Conservation (phyloP, 2,888 invertebrate species). For the Keiferia lycopersicella region DNA sequence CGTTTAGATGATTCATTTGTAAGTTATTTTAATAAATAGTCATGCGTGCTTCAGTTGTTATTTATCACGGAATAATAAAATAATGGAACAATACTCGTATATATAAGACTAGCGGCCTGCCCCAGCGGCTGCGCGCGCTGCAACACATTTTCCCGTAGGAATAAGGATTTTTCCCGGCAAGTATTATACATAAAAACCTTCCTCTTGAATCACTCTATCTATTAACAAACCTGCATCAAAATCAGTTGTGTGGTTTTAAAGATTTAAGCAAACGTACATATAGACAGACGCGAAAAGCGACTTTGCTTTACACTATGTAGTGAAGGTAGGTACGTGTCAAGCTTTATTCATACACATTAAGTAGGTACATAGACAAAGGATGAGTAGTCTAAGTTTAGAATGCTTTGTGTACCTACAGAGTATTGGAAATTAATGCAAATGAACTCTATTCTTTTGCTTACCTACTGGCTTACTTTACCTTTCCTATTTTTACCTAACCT, state of each 20-base stretch:
- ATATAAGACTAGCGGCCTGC: too few species aligned
- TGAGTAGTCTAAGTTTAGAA: background rate
- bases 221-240: too few species aligned
- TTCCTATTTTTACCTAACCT: too few species aligned
- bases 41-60: background rate
- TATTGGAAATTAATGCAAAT: conserved; percentile 33
- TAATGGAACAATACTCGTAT: background rate
- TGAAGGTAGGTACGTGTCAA: background rate
- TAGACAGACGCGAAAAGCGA: too few species aligned
- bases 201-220: too few species aligned
- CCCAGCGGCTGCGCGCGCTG: too few species aligned
- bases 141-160: too few species aligned
- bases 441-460: conserved; percentile 33
- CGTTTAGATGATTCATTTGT: conserved; percentile 22
- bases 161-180: too few species aligned
- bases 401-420: conserved; percentile 15
- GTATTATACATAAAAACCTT: too few species aligned
- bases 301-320: too few species aligned
- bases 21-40: background rate
- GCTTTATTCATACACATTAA: background rate
- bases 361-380: background rate
- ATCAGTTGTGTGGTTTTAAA: too few species aligned
- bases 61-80: background rate
- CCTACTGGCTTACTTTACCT: conserved; percentile 27
- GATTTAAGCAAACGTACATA: too few species aligned